These are phyloP conservation scores for Petrocephalus sullivani DNA, from an alignment of 2,797 vertebrate genomes.

Conservation along the genomic window DNA sequence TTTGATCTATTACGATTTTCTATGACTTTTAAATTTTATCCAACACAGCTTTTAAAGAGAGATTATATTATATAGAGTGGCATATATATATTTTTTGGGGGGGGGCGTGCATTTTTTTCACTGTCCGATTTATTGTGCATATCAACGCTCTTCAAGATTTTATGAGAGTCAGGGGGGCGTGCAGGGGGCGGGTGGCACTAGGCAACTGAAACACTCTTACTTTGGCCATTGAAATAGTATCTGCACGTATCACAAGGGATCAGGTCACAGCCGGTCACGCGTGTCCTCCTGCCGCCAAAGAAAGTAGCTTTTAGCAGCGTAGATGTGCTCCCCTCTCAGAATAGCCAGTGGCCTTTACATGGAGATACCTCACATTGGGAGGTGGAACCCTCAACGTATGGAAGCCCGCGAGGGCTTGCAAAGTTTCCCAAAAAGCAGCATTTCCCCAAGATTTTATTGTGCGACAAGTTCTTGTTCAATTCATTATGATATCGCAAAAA, in stretches of 20 bases:
- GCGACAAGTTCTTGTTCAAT: background rate
- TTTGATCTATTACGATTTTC: background rate
- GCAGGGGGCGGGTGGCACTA: conserved; percentile 19
- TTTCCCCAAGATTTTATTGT: background rate
- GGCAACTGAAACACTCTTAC: conserved; percentile 38
- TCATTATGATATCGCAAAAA: background rate
- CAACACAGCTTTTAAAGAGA: background rate
- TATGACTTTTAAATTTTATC: background rate
- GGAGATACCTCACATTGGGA: conserved; percentile 45
- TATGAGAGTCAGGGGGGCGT: conserved; percentile 3
- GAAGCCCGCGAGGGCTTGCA: background rate
- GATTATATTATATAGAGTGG: background rate
- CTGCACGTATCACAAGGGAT: conserved; percentile 50
- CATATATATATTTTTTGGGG: background rate
- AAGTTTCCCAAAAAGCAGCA: background rate
- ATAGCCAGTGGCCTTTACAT: conserved; percentile 64
- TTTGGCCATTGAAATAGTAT: conserved; percentile 60
- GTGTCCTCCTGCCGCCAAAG: conserved; percentile 38
- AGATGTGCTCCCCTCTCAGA: conserved; percentile 58
- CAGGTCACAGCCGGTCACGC: conserved; percentile 48
- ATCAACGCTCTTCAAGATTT: background rate
- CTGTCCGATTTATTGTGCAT: background rate
- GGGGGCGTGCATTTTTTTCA: background rate
- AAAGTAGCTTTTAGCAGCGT: conserved; percentile 36
- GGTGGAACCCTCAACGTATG: conserved; percentile 31